Conservation (phyloP, 2,888 invertebrate species). For the Tipula helvola region DNA sequence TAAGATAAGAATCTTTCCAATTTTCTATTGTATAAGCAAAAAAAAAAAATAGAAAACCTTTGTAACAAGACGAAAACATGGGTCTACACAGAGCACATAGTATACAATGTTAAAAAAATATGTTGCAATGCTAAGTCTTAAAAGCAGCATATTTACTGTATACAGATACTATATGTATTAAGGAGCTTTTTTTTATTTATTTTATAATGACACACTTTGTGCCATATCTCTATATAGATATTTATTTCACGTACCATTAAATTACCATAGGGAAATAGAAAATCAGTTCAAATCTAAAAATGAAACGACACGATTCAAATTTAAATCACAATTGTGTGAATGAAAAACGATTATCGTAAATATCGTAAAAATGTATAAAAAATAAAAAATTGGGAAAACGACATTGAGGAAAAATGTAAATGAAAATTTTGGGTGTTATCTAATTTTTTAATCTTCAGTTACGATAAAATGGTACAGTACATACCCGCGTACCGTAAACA, state of each 20-base stretch:
- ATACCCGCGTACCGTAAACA: neutral
- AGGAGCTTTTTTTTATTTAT: neutral
- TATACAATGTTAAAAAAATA: neutral
- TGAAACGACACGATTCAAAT: neutral
- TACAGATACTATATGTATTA: neutral
- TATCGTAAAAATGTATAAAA: neutral
- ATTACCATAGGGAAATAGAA: neutral
- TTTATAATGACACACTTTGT: neutral
- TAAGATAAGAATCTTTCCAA: neutral
- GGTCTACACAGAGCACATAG: neutral
- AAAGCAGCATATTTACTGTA: neutral
- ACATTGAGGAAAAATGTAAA: neutral
- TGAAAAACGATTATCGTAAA: neutral
- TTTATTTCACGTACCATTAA: neutral
- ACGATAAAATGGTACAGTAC: neutral
- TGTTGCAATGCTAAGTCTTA: neutral
- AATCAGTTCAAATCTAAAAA: neutral
- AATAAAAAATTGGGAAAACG: neutral
- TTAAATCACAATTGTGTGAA: neutral
- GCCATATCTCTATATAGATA: neutral
- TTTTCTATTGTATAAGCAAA: neutral
- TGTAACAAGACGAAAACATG: neutral
- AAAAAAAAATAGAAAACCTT: neutral
- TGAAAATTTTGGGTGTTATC: neutral
- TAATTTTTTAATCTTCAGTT: neutral